Conservation (phyloP, 2,113 vertebrate genomes). For the Podarcis cretensis region DNA sequence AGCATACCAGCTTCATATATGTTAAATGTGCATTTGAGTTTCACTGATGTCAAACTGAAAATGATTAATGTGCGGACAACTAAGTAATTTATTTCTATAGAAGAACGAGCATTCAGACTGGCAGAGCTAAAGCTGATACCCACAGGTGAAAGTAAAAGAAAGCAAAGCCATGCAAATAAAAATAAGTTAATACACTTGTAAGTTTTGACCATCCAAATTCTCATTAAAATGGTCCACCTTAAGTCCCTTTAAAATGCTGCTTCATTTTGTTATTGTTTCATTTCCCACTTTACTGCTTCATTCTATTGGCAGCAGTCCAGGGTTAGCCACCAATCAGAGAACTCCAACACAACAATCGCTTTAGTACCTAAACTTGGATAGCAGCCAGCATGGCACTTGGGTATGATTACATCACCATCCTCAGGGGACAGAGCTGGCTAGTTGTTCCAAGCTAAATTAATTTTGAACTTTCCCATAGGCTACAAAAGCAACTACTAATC, state of each 20-base stretch:
- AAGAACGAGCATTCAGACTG: not conserved
- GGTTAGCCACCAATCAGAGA: constrained; percentile 70
- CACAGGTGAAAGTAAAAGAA: not conserved
- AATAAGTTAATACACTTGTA: not conserved
- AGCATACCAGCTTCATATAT: not conserved
- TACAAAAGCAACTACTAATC: constrained; percentile 60
- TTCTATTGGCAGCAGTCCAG: constrained; percentile 61
- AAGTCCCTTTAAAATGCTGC: constrained; percentile 49
- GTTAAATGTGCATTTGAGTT: not conserved
- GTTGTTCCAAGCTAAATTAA: constrained; percentile 75
- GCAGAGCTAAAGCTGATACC: not conserved
- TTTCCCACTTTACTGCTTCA: constrained; percentile 55
- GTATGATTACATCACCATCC: constrained; percentile 68
- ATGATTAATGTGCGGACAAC: not conserved
- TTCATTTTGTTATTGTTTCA: constrained; percentile 30
- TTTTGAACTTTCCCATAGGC: constrained; percentile 75
- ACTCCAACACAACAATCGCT: constrained; percentile 70
- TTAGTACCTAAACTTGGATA: constrained; percentile 64
- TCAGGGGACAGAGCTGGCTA: constrained; percentile 63
- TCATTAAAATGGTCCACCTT: constrained; percentile 67
- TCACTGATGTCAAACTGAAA: not conserved
- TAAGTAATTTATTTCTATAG: not conserved
- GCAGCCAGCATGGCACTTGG: constrained; percentile 66
- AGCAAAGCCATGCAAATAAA: not conserved
- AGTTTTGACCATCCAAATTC: not conserved